Percentiles rank a stretch among this genome's conserved stretches.
phyloP scores from a whole-genome alignment of 1,140 invertebrate genomes.

The Pseudomyrmex sp. region DNA sequence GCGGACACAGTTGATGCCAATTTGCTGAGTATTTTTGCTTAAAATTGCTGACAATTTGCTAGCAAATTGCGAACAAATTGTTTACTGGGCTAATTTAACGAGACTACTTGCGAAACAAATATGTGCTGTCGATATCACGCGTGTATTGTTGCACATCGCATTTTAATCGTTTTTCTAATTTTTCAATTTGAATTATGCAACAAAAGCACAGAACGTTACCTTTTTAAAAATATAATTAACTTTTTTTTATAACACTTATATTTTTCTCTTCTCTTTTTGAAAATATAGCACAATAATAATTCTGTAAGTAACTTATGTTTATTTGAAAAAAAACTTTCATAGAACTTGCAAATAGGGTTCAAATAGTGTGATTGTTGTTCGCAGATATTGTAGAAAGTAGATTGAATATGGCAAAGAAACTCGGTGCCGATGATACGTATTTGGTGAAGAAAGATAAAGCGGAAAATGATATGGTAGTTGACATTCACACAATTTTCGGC shows the following conservation, averaged over 20 bases:
- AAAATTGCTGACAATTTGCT: no score
- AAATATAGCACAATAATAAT: constrained; percentile 3
- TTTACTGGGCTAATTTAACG: not conserved
- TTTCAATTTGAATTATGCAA: constrained; percentile 7
- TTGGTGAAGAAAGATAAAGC: constrained; percentile 87
- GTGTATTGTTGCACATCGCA: not conserved
- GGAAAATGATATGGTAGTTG: constrained; percentile 87
- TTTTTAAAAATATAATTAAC: not conserved
- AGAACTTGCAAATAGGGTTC: constrained; percentile 26
- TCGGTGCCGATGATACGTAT: constrained; percentile 93
- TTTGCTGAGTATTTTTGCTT: no score
- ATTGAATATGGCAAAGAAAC: constrained; percentile 91
- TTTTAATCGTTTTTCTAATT: constrained; percentile 16
- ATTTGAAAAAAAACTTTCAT: not conserved
- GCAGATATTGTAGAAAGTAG: constrained; percentile 92
- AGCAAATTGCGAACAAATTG: no score
- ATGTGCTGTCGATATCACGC: not conserved
- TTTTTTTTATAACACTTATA: constrained; percentile 5
- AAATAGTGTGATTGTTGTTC: constrained; percentile 40
- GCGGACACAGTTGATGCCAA: no score
- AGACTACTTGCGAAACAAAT: constrained; percentile 14
- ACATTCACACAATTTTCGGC: constrained; percentile 88
- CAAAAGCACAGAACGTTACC: not conserved
- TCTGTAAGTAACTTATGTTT: not conserved
- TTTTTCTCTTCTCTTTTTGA: not conserved